A percentile compares a stretch with the other conserved stretches of the same genome.
phyloP scores from a whole-genome alignment of 2,888 invertebrate genomes.

The Drosophila anomalipes region DNA sequence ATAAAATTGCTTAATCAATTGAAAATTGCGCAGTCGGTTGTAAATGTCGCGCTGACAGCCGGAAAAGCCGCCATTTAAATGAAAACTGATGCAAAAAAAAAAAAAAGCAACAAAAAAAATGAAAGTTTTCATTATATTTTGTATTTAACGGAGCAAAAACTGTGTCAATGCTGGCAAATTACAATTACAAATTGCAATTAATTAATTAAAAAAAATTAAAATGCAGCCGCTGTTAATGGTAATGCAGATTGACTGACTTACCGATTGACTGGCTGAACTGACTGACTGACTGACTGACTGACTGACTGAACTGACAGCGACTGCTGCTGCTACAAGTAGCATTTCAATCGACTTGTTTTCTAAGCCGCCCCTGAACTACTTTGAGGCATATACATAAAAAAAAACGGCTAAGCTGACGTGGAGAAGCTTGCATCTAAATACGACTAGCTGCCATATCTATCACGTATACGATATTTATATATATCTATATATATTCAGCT shows the following conservation, averaged over 20 bases:
- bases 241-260: slow-evolving; percentile 41
- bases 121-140: slow-evolving; percentile 44
- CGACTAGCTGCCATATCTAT: slow-evolving; percentile 24
- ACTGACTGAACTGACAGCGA: slow-evolving; percentile 17
- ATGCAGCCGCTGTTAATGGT: slow-evolving; percentile 37
- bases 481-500: neutral
- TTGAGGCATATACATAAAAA: slow-evolving; percentile 19
- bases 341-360: slow-evolving; percentile 32
- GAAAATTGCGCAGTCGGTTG: slow-evolving; percentile 70
- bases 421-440: slow-evolving; percentile 11
- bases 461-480: slow-evolving; percentile 8
- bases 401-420: neutral
- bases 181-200: slow-evolving; percentile 71
- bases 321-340: slow-evolving; percentile 5
- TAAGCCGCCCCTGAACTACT: slow-evolving; percentile 59
- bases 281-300: neutral
- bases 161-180: slow-evolving; percentile 77
- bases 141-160: slow-evolving; percentile 49
- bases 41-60: slow-evolving; percentile 68
- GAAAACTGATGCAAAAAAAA: slow-evolving; percentile 44
- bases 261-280: slow-evolving; percentile 17
- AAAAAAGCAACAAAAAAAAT: slow-evolving; percentile 5
- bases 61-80: slow-evolving; percentile 68
- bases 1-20: slow-evolving; percentile 78
- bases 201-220: slow-evolving; percentile 70